Evolutionary conservation across 2,797 vertebrate genomes (phyloP).

Genomic region (Moxostoma hubbsi): DNA sequence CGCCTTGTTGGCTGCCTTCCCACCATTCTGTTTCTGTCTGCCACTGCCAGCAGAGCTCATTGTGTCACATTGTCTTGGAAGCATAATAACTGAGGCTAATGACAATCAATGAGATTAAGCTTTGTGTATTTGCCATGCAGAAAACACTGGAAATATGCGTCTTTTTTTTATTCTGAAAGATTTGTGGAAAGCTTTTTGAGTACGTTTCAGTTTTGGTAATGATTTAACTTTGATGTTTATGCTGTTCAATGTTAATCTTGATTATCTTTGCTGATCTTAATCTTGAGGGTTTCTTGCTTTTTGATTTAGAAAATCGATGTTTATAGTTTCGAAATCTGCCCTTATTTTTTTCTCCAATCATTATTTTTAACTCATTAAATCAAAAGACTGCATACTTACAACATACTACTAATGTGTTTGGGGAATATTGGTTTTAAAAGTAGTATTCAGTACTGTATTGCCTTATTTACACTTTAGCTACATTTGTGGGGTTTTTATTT

Average conservation of each 20-base stretch:
- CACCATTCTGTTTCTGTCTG: slow-evolving; percentile 51
- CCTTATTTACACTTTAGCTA: no score
- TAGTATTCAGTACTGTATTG: not conserved
- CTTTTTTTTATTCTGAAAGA: not conserved
- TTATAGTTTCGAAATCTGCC: not conserved
- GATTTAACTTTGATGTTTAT: not conserved
- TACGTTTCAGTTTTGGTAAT: slow-evolving; percentile 5
- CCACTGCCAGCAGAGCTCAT: slow-evolving; percentile 53
- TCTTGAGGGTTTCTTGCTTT: not conserved
- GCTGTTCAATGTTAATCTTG: not conserved
- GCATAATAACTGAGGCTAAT: slow-evolving; percentile 49
- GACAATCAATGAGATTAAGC: slow-evolving; percentile 44
- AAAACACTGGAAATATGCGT: slow-evolving; percentile 10
- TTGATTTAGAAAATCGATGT: not conserved
- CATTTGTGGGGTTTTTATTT: no score
- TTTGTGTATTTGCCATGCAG: slow-evolving; percentile 36
- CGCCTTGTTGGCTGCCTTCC: slow-evolving; percentile 64
- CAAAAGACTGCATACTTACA: not conserved
- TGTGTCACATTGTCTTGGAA: slow-evolving; percentile 53
- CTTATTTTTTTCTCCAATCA: slow-evolving; percentile 6
- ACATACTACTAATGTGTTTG: not conserved
- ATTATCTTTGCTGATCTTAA: not conserved
- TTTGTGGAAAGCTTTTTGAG: not conserved
- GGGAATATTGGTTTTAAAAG: not conserved
- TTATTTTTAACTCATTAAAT: not conserved